A percentile compares a stretch with the other conserved stretches of the same genome.
These are phyloP conservation scores for Tenthredo distinguenda DNA, from an alignment of 2,888 invertebrate genomes.

Conservation along the genomic window DNA sequence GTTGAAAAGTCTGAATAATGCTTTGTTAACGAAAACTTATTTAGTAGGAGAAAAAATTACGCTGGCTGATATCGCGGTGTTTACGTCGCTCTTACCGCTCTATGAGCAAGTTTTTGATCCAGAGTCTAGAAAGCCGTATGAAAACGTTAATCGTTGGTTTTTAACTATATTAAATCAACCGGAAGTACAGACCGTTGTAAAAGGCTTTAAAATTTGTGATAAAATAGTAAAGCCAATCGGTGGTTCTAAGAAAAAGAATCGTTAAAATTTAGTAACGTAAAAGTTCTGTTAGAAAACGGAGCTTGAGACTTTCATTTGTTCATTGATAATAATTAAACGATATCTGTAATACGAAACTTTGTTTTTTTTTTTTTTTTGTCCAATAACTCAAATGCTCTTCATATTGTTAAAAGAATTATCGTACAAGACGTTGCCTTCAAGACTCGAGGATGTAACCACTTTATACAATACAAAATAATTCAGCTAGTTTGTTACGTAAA, in stretches of 20 bases:
- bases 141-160: conserved; percentile 77
- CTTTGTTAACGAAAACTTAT: conserved; percentile 74
- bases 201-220: conserved; percentile 66
- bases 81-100: conserved; percentile 72
- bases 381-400: background rate
- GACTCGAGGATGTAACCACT: background rate
- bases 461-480: conserved; percentile 5
- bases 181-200: conserved; percentile 67
- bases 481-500: background rate
- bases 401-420: background rate
- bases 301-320: background rate
- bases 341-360: background rate
- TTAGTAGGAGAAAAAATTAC: conserved; percentile 76
- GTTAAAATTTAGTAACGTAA: conserved; percentile 12
- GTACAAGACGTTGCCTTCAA: background rate
- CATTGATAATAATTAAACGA: background rate
- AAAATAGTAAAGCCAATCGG: conserved; percentile 34
- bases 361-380: conserved; percentile 31
- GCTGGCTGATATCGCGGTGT: conserved; percentile 77
- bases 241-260: conserved; percentile 40
- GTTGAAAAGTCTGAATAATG: conserved; percentile 70
- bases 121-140: conserved; percentile 65
- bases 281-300: conserved; percentile 47
- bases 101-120: conserved; percentile 71
- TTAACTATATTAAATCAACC: conserved; percentile 76